Evolutionary conservation across 2,888 invertebrate species (phyloP).

Genomic region (Sphaeridia pumilis): DNA sequence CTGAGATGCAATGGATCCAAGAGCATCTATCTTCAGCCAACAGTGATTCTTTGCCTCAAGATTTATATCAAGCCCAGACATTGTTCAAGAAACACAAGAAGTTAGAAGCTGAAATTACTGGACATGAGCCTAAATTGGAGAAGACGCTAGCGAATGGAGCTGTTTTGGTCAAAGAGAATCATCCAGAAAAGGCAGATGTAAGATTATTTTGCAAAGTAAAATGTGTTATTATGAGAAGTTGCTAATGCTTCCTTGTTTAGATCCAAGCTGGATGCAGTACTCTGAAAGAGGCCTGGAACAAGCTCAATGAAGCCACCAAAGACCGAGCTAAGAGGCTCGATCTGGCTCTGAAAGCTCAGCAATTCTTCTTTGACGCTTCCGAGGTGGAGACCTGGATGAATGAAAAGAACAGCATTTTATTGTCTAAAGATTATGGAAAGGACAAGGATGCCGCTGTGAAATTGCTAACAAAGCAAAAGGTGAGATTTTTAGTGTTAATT

Average conservation of each 20-base stretch:
- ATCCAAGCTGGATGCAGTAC: constrained; percentile 60
- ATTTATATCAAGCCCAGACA: constrained; percentile 83
- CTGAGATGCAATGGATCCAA: constrained; percentile 88
- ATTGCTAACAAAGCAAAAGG: constrained; percentile 82
- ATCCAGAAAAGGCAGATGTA: constrained; percentile 68
- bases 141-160: constrained; percentile 70
- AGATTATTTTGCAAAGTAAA: constrained; percentile 11
- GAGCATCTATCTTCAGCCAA: constrained; percentile 74
- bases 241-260: constrained; percentile 39
- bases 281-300: constrained; percentile 59
- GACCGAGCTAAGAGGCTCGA: constrained; percentile 67
- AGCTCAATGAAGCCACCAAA: constrained; percentile 56
- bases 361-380: constrained; percentile 70
- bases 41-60: constrained; percentile 48
- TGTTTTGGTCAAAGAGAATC: constrained; percentile 57
- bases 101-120: constrained; percentile 74
- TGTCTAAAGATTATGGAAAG: constrained; percentile 73
- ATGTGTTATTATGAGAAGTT: too few relatives aligned
- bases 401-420: constrained; percentile 69
- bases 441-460: constrained; percentile 86
- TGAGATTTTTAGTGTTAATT: constrained; percentile 2
- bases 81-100: constrained; percentile 88
- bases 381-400: constrained; percentile 89
- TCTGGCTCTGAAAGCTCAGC: constrained; percentile 75
- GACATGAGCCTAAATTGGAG: constrained; percentile 73